Evolutionary conservation across 1,140 invertebrate species (phyloP), one percentile per base, ranked within the genome.

Genomic region (Hypsibius dujardini): DNA sequence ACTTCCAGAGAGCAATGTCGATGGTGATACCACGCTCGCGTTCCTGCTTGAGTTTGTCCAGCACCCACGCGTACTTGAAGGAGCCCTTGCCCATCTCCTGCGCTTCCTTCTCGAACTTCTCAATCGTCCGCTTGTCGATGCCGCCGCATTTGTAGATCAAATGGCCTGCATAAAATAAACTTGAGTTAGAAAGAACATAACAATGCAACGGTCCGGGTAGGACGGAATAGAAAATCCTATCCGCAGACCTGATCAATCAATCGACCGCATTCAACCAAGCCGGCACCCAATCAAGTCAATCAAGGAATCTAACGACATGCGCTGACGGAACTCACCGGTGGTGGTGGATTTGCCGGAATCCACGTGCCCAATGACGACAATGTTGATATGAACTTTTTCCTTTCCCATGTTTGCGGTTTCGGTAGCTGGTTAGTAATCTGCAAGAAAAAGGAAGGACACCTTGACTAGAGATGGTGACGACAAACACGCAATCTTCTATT

Each of bases 21-120:
- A 99, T 98, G 77, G 95, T 98, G 79, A 98, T 98, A 86, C 95
- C 95, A 83, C 95, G 90, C 81, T 98, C 95, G 80, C 95, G 90
- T 79, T 98, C 95, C 2, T 95, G 95, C 81, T 98, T 98, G 75
- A 98, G 83, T 82, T 98, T 98, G 84, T 98, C 95, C 83, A 98
- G 84, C 42, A 98, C 91, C 92, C 92, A 95, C 74, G 92, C 92
- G 78, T 95, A 95, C 81, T 95, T 95, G 84, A 95, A 96, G 73
- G 92, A 95, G 74, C 90, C 90, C 79, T 96, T 96, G 75, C 93
- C 93, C 92, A 96, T 95, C 86, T 94, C 90, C 77, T 90, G 88
- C 76, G 92, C 91, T 83, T 95, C 92, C 83, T 95, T 95, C 83
- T 95, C 92, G 82, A 95, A 95, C 81, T 95, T 95, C 78, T 93